A percentile compares a stretch with the other conserved stretches of the same genome.
Conservation (phyloP, 2,113 vertebrate genomes). For the Patagioenas fasciata region DNA sequence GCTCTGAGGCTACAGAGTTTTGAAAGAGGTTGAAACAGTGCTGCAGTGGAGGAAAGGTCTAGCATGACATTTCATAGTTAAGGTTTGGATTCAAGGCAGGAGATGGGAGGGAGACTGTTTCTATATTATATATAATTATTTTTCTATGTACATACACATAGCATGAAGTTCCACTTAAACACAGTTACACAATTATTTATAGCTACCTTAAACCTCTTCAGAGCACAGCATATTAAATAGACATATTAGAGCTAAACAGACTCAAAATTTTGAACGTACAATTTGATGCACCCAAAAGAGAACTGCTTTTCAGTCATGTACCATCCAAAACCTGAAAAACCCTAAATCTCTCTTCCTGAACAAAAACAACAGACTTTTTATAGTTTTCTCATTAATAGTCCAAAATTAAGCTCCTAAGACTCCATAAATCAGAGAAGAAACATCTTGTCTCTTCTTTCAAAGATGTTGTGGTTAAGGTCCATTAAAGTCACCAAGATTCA, state of each 20-base stretch:
- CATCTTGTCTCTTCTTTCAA: not conserved
- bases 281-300: not conserved
- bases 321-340: not conserved
- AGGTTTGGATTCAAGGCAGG: not conserved
- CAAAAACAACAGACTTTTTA: not conserved
- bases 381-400: not conserved
- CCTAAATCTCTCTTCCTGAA: not conserved
- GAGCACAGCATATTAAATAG: not conserved
- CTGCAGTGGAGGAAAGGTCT: not conserved
- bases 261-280: not conserved
- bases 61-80: not conserved
- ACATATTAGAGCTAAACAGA: not conserved
- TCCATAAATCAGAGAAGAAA: not conserved
- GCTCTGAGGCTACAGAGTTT: not conserved
- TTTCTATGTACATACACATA: not conserved
- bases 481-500: not conserved
- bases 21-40: not conserved
- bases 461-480: not conserved
- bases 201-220: not conserved
- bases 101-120: rapidly evolving
- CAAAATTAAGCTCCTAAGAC: not conserved
- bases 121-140: not conserved
- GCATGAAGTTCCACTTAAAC: not conserved
- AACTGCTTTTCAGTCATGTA: not conserved
- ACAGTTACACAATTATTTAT: not conserved